Evolutionary conservation across 1,140 invertebrate genomes (phyloP), one percentile per base, ranked within the genome.

Genomic region (Ephestia elutella): DNA sequence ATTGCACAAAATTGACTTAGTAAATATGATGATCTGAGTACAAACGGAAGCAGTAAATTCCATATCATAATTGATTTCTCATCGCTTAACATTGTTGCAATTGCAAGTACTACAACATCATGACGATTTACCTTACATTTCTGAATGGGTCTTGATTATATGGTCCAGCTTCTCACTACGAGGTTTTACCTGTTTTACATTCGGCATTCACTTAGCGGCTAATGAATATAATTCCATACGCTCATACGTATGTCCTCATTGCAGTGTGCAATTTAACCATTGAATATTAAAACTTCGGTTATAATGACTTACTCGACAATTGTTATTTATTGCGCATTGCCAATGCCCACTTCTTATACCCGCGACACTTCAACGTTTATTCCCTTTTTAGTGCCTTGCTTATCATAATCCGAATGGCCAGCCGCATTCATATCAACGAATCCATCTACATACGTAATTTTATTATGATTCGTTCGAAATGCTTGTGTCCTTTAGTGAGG

Each of bases 401-500:
- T 60, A 75, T 71, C 67, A 71, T 73, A 74, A 72, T 65, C 71
- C 58, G 73, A 69, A 65, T 68, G 60, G 61, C 59, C 59, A 44
- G 73, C 59, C 62, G 60, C 62, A 62, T 71, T 73, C 53, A 48
- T 70, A 74, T 82, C 71, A 30, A 74, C 64, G 75, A 62, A 79
- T 79, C 63, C 65, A 82, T 85, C 73, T 82, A 76, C 74, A 77
- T 81, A 73, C 68, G 62, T 74, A 82, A 78, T 82, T 82, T 78
- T 74, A 76, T 77, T 73, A 73, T 71, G 64, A 72, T 70, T 77
- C 67, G 38, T 75, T 72, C 63, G 71, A 58, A 60, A 21, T 49
- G 68, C 80, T 80, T 84, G 82, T 87, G 84, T 87, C 82, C 80
- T 84, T 84, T 84, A 75, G 60, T 73, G 13, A 71, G 74, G 73